A percentile compares a stretch with the other conserved stretches of the same genome.
Conservation (phyloP, 2,888 invertebrate genomes). For the Lathronympha strigana region DNA sequence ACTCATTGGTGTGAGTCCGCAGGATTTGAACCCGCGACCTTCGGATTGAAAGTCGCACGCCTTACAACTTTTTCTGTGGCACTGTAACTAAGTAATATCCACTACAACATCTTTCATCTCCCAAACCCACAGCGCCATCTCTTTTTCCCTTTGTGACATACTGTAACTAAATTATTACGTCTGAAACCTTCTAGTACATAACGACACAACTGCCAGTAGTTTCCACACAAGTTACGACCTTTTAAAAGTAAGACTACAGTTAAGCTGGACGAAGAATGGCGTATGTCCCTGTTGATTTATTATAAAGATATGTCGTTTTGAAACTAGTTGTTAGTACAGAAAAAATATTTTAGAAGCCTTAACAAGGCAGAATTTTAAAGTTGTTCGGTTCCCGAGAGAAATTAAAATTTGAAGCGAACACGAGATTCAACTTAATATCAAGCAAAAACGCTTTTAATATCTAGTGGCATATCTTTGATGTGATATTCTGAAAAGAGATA, state of each 20-base stretch:
- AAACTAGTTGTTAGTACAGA: background rate
- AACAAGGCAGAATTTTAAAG: slow-evolving; percentile 22
- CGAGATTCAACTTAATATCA: slow-evolving; percentile 12
- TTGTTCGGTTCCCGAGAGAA: slow-evolving; percentile 17
- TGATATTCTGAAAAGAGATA: background rate
- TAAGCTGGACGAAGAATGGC: background rate
- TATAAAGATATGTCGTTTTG: background rate
- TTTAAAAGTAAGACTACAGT: background rate
- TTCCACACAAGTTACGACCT: background rate
- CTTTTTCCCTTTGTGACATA: background rate
- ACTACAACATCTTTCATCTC: background rate
- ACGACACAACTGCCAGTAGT: background rate
- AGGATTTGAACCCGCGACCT: no score
- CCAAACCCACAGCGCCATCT: background rate
- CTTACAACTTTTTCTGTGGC: no score
- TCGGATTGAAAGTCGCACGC: no score
- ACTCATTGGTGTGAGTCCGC: no score
- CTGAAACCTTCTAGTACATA: background rate
- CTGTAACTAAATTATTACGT: slow-evolving; percentile 6
- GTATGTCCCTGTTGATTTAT: background rate
- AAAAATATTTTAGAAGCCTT: slow-evolving; percentile 4
- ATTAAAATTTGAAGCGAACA: slow-evolving; percentile 19
- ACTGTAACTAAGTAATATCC: no score
- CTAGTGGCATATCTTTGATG: background rate
- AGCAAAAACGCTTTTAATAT: slow-evolving; percentile 13